Percentiles rank a stretch among this genome's conserved stretches.
phyloP scores from a whole-genome alignment of 2,888 invertebrate species.

The Archips xylosteana region DNA sequence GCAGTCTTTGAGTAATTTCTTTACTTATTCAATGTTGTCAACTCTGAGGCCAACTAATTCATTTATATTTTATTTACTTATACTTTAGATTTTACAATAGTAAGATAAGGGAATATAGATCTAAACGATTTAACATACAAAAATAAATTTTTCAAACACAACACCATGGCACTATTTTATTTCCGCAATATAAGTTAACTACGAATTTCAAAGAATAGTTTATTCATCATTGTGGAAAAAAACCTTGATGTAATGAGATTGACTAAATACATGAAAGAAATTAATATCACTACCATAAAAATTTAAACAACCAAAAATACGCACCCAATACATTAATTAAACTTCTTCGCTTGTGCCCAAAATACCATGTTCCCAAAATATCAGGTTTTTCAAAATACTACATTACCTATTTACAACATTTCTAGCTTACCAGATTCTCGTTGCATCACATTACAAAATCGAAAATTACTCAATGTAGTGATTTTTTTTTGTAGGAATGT shows the following conservation, averaged over 20 bases:
- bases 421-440: too few relatives aligned
- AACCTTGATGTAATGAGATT: background rate
- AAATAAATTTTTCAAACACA: conserved; percentile 61
- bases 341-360: background rate
- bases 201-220: background rate
- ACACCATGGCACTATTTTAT: conserved; percentile 56
- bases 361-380: too few relatives aligned
- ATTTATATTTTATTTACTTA: conserved; percentile 8
- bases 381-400: too few relatives aligned
- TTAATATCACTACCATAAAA: background rate
- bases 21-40: background rate
- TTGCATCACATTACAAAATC: too few relatives aligned
- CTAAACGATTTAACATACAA: conserved; percentile 54
- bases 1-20: background rate
- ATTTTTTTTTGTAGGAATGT: too few relatives aligned
- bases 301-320: background rate
- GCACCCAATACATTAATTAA: background rate
- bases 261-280: background rate
- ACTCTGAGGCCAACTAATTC: conserved; percentile 5
- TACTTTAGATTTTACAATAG: conserved; percentile 17
- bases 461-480: too few relatives aligned
- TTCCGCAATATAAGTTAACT: conserved; percentile 13
- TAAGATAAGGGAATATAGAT: conserved; percentile 51
- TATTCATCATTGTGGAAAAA: background rate
- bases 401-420: too few relatives aligned